Base-by-base conservation (phyloP, 2,888 invertebrate genomes). In the Hoplodrina blanda region DNA sequence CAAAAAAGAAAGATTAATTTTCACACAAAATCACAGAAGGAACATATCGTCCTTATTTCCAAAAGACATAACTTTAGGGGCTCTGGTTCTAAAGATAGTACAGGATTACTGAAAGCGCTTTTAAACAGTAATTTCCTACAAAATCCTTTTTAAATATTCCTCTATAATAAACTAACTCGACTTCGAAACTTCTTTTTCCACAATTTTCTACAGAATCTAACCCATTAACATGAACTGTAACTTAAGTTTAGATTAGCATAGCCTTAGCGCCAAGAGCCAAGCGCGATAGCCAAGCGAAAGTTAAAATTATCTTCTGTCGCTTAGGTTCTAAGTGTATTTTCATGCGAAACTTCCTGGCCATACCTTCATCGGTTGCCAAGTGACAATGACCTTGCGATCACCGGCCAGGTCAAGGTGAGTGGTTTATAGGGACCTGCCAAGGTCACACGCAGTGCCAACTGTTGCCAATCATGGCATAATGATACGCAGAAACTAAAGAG, bases 331-430 rank as follows among this genome's bases (percentile, higher is more conserved):
- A 60, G 55, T 65, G 30, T 71, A 62, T 74, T 81, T 63, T 65
- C 66, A 64, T 54, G 37, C 65, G 30, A 50, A 52, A 54, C 63
- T 72, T 60, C 55, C 80, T 80, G 70, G 59, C 73, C 30, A 72
- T 59, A 54, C 52, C 52, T 60, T 37, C 44, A 76, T 67, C 74
- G 59, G 82, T 85, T 83, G 82, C 87, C 83, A 87, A 88, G 83
- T 87, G 88, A 83, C 85, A 89, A 83, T 91, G 90, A 91, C 92
- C 92, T 90, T 88, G 85, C 77, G 69, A 77, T 77, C 81, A 79
- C 67, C 79, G 87, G 73, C 62, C 78, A 88, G 92, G 91, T 92
- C 90, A 91, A 89, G 91, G 90, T 87, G 85, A 85, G 85, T 87
- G 86, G 88, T 85, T 69, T 86, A 83, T 81, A 84, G 85, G 83